These are phyloP conservation scores for Mercenaria mercenaria DNA, from an alignment of 1,140 invertebrate genomes.

Conservation along the genomic window DNA sequence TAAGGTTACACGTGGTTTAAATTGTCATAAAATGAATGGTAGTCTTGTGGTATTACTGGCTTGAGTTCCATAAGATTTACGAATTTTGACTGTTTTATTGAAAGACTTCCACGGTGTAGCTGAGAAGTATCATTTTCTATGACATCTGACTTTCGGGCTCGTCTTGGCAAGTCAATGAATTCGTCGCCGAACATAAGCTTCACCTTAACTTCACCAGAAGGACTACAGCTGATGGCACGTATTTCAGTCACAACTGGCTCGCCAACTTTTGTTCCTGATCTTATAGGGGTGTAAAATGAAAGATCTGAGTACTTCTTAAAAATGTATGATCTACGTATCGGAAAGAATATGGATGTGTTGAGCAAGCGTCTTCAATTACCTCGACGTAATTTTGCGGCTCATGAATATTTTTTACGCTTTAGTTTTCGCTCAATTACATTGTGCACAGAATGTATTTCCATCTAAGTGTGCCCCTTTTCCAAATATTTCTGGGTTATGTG, in stretches of 20 bases:
- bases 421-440: constrained; percentile 54
- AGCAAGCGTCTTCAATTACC: neutral
- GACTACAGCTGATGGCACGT: neutral
- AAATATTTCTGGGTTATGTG: constrained; percentile 25
- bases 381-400: constrained; percentile 55
- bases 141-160: neutral
- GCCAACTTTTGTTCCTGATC: constrained; percentile 25
- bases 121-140: neutral
- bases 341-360: constrained; percentile 21
- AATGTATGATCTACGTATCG: constrained; percentile 27
- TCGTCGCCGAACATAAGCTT: constrained; percentile 31
- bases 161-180: neutral
- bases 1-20: no score
- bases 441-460: constrained; percentile 59
- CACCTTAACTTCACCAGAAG: constrained; percentile 28
- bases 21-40: neutral
- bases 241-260: constrained; percentile 42
- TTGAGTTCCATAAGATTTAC: neutral
- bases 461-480: constrained; percentile 55
- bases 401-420: constrained; percentile 48
- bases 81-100: constrained; percentile 2
- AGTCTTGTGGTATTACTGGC: constrained; percentile 1
- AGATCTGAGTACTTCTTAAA: constrained; percentile 17
- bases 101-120: neutral
- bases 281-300: constrained; percentile 34